These are phyloP conservation scores for Desmodus rotundus DNA, from an alignment of 2,113 vertebrate genomes.

Conservation along the genomic window DNA sequence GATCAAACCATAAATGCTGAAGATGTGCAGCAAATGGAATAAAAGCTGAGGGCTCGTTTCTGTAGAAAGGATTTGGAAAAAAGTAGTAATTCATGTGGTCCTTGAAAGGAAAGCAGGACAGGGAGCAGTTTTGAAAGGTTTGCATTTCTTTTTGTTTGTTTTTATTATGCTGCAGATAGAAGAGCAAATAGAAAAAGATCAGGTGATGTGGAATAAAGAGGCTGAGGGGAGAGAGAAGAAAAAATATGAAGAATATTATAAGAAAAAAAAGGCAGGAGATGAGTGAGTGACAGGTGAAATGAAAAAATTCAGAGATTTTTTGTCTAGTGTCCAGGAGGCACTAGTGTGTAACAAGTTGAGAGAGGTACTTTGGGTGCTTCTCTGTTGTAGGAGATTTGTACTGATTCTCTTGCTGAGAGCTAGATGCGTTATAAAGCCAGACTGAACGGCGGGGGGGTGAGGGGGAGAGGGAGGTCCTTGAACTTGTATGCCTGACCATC, in stretches of 20 bases:
- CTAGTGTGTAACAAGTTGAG: neutral
- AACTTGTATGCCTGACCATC: neutral
- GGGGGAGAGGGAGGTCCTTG: neutral
- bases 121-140: neutral
- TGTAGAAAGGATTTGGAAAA: neutral
- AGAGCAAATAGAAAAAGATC: neutral
- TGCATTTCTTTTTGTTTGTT: neutral
- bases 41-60: neutral
- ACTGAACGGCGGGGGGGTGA: fast-evolving
- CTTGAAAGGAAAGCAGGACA: neutral
- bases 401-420: neutral
- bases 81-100: neutral
- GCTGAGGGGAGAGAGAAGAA: neutral
- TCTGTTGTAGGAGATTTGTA: neutral
- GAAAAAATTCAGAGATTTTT: neutral
- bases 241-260: neutral
- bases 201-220: neutral
- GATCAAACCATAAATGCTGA: neutral
- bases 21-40: neutral
- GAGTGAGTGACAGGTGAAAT: neutral
- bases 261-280: neutral
- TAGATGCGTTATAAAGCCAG: neutral
- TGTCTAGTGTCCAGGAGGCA: neutral
- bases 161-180: neutral
- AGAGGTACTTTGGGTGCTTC: neutral